phyloP scores from a whole-genome alignment of 1,140 invertebrate species.

The Idris sp. region DNA sequence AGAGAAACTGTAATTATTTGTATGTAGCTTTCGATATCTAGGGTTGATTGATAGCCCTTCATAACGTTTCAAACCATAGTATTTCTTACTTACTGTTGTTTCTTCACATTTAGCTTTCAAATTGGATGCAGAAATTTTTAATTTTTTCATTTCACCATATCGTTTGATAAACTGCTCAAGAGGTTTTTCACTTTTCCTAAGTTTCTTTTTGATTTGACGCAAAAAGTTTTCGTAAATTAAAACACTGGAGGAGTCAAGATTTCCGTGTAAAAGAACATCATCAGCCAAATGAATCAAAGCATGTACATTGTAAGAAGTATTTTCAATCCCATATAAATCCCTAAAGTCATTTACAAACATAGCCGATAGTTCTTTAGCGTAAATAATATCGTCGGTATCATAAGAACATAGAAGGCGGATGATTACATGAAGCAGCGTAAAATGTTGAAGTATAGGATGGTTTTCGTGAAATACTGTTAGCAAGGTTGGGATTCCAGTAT shows the following conservation, averaged over 20 bases:
- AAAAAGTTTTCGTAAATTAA: constrained; percentile 12
- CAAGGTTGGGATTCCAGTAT: constrained; percentile 63
- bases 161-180: constrained; percentile 2
- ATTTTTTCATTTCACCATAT: constrained; percentile 1
- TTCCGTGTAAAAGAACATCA: constrained; percentile 1
- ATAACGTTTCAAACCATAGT: neutral
- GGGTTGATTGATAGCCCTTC: neutral
- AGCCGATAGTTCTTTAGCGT: neutral
- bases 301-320: constrained; percentile 8
- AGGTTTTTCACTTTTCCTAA: constrained; percentile 16
- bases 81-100: too few relatives aligned
- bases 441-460: too few relatives aligned
- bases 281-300: constrained; percentile 6
- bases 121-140: neutral
- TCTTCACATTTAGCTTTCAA: too few relatives aligned
- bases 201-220: constrained; percentile 3
- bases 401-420: constrained; percentile 14
- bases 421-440: constrained; percentile 42
- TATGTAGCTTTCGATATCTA: neutral
- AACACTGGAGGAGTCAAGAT: constrained; percentile 2
- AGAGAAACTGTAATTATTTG: neutral
- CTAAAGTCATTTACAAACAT: neutral
- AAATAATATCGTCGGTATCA: neutral
- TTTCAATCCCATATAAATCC: constrained; percentile 1
- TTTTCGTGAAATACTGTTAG: constrained; percentile 13